Evolutionary conservation across 2,888 invertebrate species (phyloP).

Genomic region (Therioaphis trifolii): DNA sequence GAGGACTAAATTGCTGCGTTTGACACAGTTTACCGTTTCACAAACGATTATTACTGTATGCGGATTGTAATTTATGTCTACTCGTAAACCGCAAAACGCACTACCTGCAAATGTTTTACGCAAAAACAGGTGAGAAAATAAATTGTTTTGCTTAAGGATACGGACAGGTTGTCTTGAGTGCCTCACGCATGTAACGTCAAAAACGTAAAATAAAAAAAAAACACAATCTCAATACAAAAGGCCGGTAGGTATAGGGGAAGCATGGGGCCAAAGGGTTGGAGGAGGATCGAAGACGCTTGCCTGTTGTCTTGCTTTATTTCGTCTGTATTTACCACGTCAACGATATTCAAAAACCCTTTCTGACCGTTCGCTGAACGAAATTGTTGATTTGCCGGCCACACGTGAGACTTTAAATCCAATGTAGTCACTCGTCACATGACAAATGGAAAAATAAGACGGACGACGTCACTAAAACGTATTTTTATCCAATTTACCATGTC

Average conservation of each 20-base stretch:
- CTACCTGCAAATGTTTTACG: background rate
- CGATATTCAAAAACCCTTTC: no score
- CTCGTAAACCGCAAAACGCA: background rate
- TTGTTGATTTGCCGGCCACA: no score
- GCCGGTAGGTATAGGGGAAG: no score
- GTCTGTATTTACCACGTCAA: no score
- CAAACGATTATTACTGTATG: background rate
- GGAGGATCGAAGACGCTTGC: no score
- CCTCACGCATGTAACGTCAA: background rate
- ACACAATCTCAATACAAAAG: background rate
- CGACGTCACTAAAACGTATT: no score
- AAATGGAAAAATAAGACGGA: no score
- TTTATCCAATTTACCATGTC: no score
- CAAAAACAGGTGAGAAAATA: slow-evolving; percentile 21
- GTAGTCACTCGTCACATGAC: no score
- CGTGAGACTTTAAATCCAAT: no score
- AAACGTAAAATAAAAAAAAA: slow-evolving; percentile 9
- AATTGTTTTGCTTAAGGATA: background rate
- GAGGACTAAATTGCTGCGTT: background rate
- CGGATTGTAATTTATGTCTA: slow-evolving; percentile 21
- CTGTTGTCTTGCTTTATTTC: slow-evolving; percentile 28
- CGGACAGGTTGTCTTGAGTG: background rate
- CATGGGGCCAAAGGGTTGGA: no score
- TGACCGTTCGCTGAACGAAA: no score
- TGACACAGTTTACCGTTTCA: background rate